phyloP scores from a whole-genome alignment of 2,888 invertebrate genomes.

The Tribolium freemani region DNA sequence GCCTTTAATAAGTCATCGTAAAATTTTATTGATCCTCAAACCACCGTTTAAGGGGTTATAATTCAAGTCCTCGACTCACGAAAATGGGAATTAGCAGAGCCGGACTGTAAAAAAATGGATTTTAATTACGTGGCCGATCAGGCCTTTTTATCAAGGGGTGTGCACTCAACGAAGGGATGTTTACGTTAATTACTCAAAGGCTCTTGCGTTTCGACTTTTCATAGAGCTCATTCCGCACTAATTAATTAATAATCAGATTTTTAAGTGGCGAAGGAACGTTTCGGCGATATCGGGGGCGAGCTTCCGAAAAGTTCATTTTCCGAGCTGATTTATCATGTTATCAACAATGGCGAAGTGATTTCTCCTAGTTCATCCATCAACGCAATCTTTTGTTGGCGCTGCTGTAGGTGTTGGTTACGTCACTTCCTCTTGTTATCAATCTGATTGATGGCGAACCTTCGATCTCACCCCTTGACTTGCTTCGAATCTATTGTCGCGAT shows the following conservation, averaged over 20 bases:
- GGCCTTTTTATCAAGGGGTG: conserved; percentile 30
- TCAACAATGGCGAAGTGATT: conserved; percentile 44
- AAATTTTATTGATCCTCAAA: conserved; percentile 44
- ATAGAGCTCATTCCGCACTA: conserved; percentile 38
- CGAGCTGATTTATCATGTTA: conserved; percentile 44
- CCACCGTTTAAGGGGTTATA: conserved; percentile 40
- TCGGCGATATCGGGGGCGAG: not conserved
- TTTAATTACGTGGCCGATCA: conserved; percentile 27
- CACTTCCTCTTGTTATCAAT: conserved; percentile 61
- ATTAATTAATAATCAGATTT: conserved; percentile 43
- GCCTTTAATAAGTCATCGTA: conserved; percentile 42
- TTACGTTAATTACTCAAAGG: conserved; percentile 53
- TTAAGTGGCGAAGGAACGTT: conserved; percentile 12
- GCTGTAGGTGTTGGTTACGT: conserved; percentile 57
- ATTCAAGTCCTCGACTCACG: not conserved
- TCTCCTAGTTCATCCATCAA: conserved; percentile 46
- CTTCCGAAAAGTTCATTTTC: conserved; percentile 23
- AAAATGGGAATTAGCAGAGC: conserved; percentile 7
- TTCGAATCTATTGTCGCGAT: conserved; percentile 32
- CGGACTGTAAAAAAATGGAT: conserved; percentile 26
- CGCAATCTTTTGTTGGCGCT: conserved; percentile 47
- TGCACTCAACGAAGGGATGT: conserved; percentile 46
- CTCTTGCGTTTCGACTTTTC: conserved; percentile 39
- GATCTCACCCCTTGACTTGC: conserved; percentile 34
- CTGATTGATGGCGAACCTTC: conserved; percentile 55